Percentiles rank a stretch among this genome's conserved stretches.
phyloP scores from a whole-genome alignment of 2,797 vertebrate genomes.

The Pipistrellus pipistrellus region DNA sequence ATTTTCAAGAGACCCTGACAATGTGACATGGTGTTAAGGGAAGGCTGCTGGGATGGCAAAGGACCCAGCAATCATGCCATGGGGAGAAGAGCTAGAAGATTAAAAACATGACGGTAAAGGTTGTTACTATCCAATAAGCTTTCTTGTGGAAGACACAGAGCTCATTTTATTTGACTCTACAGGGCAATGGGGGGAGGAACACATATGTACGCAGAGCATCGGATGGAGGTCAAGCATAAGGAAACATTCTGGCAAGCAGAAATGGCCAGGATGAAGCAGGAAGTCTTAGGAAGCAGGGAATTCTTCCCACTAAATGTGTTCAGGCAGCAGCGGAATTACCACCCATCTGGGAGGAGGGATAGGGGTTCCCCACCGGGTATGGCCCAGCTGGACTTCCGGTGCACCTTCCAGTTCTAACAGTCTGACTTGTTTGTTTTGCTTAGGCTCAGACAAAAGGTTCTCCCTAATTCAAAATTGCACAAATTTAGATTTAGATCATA shows the following conservation, averaged over 20 bases:
- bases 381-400: neutral
- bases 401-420: neutral
- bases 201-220: neutral
- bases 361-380: neutral
- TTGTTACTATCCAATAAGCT: neutral
- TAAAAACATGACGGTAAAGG: neutral
- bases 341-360: neutral
- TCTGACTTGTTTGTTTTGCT: neutral
- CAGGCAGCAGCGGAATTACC: neutral
- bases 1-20: neutral
- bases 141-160: neutral
- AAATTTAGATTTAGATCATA: slow-evolving; percentile 18
- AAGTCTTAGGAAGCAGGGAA: neutral
- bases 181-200: neutral
- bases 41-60: neutral
- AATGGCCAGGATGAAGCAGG: neutral
- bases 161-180: neutral
- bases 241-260: neutral
- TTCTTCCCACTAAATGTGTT: neutral
- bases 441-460: neutral
- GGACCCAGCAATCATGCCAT: neutral
- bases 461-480: neutral
- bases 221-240: neutral
- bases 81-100: neutral
- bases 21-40: neutral